Evolutionary conservation across 2,797 vertebrate genomes (phyloP).

Genomic region (Tadarida brasiliensis): DNA sequence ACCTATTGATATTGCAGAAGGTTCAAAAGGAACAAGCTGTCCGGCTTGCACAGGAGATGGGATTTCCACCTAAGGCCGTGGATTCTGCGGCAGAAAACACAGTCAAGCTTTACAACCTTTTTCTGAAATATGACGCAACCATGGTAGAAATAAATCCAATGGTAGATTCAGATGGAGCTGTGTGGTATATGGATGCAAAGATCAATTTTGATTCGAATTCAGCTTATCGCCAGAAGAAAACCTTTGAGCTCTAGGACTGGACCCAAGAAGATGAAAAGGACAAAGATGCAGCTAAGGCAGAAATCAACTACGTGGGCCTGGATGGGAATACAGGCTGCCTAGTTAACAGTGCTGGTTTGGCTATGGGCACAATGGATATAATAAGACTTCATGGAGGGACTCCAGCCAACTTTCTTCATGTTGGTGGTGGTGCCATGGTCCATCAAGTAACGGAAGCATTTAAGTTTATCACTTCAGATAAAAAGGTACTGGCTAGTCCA

Average conservation of each 20-base stretch:
- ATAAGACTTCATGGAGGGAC: slow-evolving; percentile 99
- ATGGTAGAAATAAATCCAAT: slow-evolving; percentile 99
- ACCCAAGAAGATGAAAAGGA: slow-evolving; percentile 96
- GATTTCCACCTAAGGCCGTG: slow-evolving; percentile 93
- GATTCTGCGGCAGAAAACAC: slow-evolving; percentile 97
- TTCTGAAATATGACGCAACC: slow-evolving; percentile 97
- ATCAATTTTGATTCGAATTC: slow-evolving; percentile 99
- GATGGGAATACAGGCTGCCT: slow-evolving; percentile 98
- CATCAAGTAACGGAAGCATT: slow-evolving; percentile 99
- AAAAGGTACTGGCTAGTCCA: slow-evolving; percentile 90
- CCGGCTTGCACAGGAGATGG: slow-evolving; percentile 97
- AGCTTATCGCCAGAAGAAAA: slow-evolving; percentile 95
- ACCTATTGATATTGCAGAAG: slow-evolving; percentile 97
- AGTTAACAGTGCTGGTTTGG: slow-evolving; percentile 98
- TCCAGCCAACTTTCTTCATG: slow-evolving; percentile 98
- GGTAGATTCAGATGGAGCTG: slow-evolving; percentile 97
- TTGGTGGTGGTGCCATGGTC: slow-evolving; percentile 97
- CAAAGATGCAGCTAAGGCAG: slow-evolving; percentile 93
- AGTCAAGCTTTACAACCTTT: slow-evolving; percentile 96
- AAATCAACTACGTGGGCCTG: slow-evolving; percentile 98
- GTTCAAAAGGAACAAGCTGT: slow-evolving; percentile 96
- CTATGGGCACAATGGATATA: slow-evolving; percentile 99
- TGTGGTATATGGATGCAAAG: slow-evolving; percentile 99
- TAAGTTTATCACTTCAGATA: slow-evolving; percentile 98
- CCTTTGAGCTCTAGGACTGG: slow-evolving; percentile 97